Evolutionary conservation across 2,113 vertebrate genomes (phyloP).

Genomic region (Gopherus flavomarginatus): DNA sequence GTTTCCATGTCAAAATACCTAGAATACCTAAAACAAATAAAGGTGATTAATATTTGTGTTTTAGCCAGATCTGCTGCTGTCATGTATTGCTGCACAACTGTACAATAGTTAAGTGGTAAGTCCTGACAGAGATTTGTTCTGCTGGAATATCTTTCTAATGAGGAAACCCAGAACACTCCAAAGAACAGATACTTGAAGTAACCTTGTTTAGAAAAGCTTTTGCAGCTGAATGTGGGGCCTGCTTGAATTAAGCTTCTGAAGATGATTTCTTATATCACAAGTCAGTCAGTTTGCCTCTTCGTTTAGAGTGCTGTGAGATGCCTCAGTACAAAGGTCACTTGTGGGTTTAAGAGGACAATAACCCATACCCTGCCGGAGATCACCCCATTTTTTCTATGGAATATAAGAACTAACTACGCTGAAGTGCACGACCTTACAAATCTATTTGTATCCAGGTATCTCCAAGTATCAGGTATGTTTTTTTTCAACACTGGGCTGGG

Average conservation of each 20-base stretch:
- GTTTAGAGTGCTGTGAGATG: background rate
- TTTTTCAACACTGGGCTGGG: background rate
- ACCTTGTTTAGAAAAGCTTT: background rate
- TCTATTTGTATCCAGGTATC: background rate
- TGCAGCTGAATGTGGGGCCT: background rate
- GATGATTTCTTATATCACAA: background rate
- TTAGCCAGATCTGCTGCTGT: background rate
- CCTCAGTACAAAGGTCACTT: background rate
- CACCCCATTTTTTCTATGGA: background rate
- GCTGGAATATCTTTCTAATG: background rate
- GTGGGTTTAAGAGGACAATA: background rate
- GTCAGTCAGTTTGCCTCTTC: background rate
- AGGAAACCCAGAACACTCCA: background rate
- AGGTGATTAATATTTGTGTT: background rate
- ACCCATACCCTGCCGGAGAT: background rate
- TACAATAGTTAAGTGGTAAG: background rate
- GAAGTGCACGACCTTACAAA: background rate
- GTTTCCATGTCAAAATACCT: background rate
- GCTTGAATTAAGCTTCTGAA: background rate
- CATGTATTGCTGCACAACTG: background rate
- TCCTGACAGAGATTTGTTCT: slow-evolving; percentile 12
- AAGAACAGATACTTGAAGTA: background rate
- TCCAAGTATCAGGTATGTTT: background rate
- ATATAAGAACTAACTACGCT: background rate
- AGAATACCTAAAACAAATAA: slow-evolving; percentile 38